Percentiles rank a stretch among this genome's conserved stretches.
These are phyloP conservation scores for Aphaenogaster floridana DNA, from an alignment of 1,140 invertebrate genomes.

Conservation along the genomic window DNA sequence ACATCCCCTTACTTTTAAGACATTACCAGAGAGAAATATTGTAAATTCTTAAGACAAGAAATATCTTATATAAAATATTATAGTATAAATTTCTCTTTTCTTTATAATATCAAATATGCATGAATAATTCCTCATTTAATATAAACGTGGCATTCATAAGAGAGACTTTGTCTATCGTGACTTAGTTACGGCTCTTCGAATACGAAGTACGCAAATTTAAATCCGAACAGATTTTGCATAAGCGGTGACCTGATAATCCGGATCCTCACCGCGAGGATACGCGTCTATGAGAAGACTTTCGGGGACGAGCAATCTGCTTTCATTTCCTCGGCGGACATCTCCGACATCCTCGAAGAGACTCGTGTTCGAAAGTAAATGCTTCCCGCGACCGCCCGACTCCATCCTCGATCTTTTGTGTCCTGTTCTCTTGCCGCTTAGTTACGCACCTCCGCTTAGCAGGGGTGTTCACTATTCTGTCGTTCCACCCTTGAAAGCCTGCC, in stretches of 20 bases:
- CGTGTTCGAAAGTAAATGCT: constrained; percentile 67
- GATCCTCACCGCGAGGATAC: constrained; percentile 5
- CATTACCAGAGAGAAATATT: not conserved
- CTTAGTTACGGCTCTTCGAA: not conserved
- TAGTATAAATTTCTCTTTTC: not conserved
- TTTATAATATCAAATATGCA: not conserved
- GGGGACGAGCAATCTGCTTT: constrained; percentile 53
- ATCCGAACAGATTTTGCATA: constrained; percentile 47
- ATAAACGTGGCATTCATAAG: not conserved
- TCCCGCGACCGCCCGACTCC: not conserved
- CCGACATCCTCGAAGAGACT: constrained; percentile 33
- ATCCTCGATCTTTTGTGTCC: constrained; percentile 56
- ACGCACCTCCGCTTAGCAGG: constrained; percentile 49
- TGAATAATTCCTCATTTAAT: not conserved
- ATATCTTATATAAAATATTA: not conserved
- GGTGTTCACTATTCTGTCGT: constrained; percentile 63
- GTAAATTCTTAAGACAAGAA: not conserved
- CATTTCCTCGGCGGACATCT: constrained; percentile 60
- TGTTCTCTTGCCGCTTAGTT: constrained; percentile 67
- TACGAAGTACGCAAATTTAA: constrained; percentile 24
- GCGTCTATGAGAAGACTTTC: constrained; percentile 59
- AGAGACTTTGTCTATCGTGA: not conserved
- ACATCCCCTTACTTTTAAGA: not conserved
- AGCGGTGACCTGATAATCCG: constrained; percentile 42
- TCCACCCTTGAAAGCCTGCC: constrained; percentile 39